phyloP scores from a whole-genome alignment of 2,797 vertebrate genomes.

The Erpetoichthys calabaricus region DNA sequence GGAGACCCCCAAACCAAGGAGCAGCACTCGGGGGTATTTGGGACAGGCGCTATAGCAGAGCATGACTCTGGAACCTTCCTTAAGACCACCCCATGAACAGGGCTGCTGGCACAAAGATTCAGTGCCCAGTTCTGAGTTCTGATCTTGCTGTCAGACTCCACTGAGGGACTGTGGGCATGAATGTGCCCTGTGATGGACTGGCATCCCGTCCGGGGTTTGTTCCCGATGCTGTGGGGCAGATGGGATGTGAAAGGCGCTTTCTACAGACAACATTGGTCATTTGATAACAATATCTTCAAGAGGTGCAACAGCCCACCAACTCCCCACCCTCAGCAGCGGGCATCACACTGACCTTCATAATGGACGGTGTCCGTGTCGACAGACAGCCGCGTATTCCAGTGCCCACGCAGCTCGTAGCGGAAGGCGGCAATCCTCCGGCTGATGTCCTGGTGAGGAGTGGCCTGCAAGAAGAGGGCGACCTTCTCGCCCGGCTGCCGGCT shows the following conservation, averaged over 20 bases:
- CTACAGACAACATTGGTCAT: too few relatives aligned
- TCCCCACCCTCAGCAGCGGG: constrained; percentile 14
- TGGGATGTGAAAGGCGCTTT: too few relatives aligned
- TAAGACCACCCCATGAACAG: too few relatives aligned
- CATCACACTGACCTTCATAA: constrained; percentile 54
- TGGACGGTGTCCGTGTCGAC: constrained; percentile 45
- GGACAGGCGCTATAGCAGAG: not conserved
- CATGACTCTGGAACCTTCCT: too few relatives aligned
- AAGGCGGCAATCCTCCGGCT: constrained; percentile 78
- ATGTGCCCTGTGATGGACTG: too few relatives aligned
- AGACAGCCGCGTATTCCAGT: constrained; percentile 48
- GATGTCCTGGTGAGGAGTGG: constrained; percentile 77
- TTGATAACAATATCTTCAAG: too few relatives aligned
- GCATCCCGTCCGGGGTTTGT: too few relatives aligned
- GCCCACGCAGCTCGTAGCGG: constrained; percentile 69
- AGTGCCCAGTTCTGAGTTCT: too few relatives aligned
- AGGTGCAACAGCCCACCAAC: not conserved
- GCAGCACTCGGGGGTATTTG: constrained; percentile 1
- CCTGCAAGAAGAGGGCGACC: constrained; percentile 76
- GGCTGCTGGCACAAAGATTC: too few relatives aligned
- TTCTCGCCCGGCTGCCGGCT: constrained; percentile 60
- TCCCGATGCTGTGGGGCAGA: too few relatives aligned
- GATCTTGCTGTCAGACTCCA: too few relatives aligned
- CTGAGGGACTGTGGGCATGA: too few relatives aligned
- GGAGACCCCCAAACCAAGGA: not conserved